These are phyloP conservation scores for Ostrea edulis DNA, from an alignment of 1,140 invertebrate genomes.

Conservation along the genomic window DNA sequence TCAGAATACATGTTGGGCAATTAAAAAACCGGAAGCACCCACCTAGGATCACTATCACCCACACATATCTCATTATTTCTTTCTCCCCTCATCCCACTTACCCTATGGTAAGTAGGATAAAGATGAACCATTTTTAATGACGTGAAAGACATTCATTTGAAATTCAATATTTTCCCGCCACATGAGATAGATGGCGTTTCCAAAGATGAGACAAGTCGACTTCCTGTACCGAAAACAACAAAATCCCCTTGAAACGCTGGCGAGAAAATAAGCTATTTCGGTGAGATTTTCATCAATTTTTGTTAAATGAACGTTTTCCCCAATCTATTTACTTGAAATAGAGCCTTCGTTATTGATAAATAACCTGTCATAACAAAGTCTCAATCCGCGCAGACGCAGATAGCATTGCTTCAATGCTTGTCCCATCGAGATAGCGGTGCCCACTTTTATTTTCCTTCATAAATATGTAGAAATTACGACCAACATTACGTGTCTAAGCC, in stretches of 20 bases:
- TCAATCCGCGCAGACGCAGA: conserved; percentile 33
- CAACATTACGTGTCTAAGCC: no score
- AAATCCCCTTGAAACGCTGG: neutral
- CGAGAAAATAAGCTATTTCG: neutral
- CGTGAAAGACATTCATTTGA: no score
- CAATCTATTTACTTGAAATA: neutral
- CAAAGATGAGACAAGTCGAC: neutral
- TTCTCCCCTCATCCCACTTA: no score
- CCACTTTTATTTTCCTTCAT: no score
- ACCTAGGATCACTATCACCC: no score
- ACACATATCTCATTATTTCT: no score
- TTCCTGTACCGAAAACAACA: conserved; percentile 17
- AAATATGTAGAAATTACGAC: no score
- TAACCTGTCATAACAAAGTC: neutral
- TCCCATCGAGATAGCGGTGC: neutral
- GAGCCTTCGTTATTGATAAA: neutral
- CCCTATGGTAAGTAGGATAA: no score
- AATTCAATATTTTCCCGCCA: conserved; percentile 8
- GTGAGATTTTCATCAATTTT: conserved; percentile 6
- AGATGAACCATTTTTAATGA: no score
- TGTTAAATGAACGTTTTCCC: neutral
- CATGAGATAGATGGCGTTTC: neutral
- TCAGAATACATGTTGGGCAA: no score
- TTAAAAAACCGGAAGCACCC: no score
- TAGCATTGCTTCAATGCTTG: neutral